Evolutionary conservation across 2,113 vertebrate genomes (phyloP).

Genomic region (Megaptera novaeangliae): DNA sequence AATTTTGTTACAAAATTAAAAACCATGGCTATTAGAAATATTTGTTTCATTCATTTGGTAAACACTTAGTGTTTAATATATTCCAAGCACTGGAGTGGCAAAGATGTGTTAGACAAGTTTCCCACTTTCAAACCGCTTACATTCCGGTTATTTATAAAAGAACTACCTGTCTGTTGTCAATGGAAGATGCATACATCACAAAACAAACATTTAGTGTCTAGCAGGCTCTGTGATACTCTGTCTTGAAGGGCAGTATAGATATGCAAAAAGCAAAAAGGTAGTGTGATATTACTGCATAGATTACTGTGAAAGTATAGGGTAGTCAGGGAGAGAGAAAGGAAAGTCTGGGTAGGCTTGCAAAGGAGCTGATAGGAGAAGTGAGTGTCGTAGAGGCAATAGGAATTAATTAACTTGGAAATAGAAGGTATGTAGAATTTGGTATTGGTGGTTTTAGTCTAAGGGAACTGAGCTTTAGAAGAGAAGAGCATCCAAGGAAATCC

Average conservation of each 20-base stretch:
- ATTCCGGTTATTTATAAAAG: conserved; percentile 5
- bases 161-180: neutral
- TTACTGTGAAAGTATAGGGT: neutral
- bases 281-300: neutral
- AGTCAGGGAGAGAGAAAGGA: neutral
- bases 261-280: neutral
- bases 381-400: neutral
- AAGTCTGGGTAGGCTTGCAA: neutral
- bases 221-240: neutral
- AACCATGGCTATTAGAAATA: neutral
- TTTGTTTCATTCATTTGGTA: neutral
- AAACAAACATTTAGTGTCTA: conserved; percentile 7
- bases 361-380: neutral
- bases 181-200: neutral
- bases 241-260: neutral
- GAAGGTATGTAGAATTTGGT: neutral
- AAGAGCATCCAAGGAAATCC: neutral
- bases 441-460: conserved; percentile 5
- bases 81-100: neutral
- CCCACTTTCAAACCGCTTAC: neutral
- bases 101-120: neutral
- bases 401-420: conserved; percentile 23
- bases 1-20: neutral
- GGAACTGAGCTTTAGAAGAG: neutral
- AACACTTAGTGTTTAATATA: neutral